phyloP scores from a whole-genome alignment of 2,797 vertebrate species.

The Mus caroli region DNA sequence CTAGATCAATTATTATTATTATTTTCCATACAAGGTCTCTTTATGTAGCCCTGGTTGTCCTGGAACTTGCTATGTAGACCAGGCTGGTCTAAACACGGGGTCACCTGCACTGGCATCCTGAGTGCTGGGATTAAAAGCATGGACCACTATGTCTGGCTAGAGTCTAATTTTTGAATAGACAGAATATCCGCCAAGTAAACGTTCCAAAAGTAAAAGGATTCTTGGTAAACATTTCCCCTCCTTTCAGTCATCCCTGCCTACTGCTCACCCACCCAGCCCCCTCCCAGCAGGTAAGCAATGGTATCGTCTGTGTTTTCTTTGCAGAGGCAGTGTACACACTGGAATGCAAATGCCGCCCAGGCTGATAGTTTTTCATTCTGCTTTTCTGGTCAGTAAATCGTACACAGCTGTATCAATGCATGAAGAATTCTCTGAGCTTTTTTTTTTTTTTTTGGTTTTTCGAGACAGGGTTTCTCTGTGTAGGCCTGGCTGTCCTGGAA shows the following conservation, averaged over 20 bases:
- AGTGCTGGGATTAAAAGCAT: neutral
- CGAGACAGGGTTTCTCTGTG: too few relatives aligned
- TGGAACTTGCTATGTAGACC: neutral
- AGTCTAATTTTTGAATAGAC: slow-evolving; percentile 25
- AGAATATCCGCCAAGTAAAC: neutral
- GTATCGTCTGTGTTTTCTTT: neutral
- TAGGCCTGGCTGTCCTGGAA: too few relatives aligned
- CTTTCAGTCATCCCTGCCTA: neutral
- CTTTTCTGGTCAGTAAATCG: neutral
- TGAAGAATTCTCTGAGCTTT: neutral
- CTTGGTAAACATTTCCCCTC: too few relatives aligned
- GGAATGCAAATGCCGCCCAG: neutral
- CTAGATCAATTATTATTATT: neutral
- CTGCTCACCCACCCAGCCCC: neutral
- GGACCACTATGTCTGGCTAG: neutral
- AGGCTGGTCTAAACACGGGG: neutral
- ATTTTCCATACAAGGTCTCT: neutral
- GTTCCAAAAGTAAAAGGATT: neutral
- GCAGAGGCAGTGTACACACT: neutral
- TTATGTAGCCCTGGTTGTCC: neutral
- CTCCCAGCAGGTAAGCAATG: neutral
- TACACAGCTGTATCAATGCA: neutral
- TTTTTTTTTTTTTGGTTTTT: too few relatives aligned
- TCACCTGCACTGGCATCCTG: neutral
- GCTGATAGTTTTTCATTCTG: neutral